Base-by-base conservation (phyloP, 2,888 invertebrate genomes). In the Drosophila infuscata region DNA sequence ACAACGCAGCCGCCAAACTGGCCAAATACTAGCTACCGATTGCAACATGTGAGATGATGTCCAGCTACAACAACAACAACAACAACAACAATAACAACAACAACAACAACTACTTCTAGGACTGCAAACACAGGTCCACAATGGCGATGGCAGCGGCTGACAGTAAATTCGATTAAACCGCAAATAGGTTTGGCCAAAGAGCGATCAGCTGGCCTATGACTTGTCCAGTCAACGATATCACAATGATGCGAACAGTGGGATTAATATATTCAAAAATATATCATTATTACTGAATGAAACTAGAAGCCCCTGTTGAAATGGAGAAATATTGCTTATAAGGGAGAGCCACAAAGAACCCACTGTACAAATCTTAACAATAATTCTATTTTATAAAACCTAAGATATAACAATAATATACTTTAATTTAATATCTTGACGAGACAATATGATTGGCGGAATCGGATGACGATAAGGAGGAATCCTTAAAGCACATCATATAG, bases 121-220 rank as follows among this genome's bases (percentile, higher is more conserved):
- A 49, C 59, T 51, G 67, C 54, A 65, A 64, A 49, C 51, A 36
- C n/a, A 63, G 61, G 35, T 67, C 54, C 53, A 48, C 29, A 25
- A 67, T 65, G 73, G 60, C 70, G 57, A 56, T 75, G 72, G 86
- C 81, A 83, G 83, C 73, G 73, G 38, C 85, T 88, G 90, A 83
- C 90, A 88, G 89, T 89, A 88, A 89, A 88, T 86, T 90, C 86
- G 86, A 87, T 87, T 87, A 90, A 88, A 83, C 86, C 86, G 60
- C 86, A 89, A 86, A 86, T 86, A 83, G 90, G 90, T 89, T 90
- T 79, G 90, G 74, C 85, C 79, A 86, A 81, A 69, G 46, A 61
- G 65, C 59, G 85, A 85, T 88, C 81, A 88, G 70, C 82, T 84
- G 85, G 78, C 72, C 82, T 74, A 69, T 83, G 81, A 80, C 78